Conservation (phyloP, 2,113 vertebrate genomes). For the Tursiops truncatus region DNA sequence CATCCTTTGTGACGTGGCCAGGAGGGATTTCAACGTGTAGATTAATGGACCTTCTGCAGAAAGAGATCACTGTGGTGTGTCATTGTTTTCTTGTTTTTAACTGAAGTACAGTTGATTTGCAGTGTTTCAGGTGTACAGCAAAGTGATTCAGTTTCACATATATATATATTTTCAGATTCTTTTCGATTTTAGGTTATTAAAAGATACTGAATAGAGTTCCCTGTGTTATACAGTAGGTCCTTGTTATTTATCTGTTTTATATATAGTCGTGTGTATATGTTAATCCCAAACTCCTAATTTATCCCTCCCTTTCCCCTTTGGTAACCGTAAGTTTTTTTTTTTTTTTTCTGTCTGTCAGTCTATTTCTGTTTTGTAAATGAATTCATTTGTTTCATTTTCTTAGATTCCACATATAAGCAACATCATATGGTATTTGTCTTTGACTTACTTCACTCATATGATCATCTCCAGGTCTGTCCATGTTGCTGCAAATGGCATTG, state of each 20-base stretch:
- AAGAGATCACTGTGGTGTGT: not conserved
- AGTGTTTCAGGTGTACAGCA: not conserved
- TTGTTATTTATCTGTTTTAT: not conserved
- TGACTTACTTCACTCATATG: not conserved
- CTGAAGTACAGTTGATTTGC: not conserved
- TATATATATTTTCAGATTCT: no score
- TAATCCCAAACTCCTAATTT: no score
- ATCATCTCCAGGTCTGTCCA: not conserved
- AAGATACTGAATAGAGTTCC: not conserved
- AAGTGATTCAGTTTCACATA: not conserved
- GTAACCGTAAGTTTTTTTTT: no score
- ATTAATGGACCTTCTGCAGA: not conserved
- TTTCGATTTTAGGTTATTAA: no score
- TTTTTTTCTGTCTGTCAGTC: no score
- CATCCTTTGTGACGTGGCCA: accelerated
- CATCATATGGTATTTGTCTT: not conserved
- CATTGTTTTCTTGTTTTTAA: not conserved
- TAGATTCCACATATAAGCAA: accelerated
- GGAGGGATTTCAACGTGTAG: accelerated
- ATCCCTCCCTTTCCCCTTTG: no score
- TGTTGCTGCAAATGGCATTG: accelerated
- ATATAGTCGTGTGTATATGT: no score
- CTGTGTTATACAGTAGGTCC: not conserved
- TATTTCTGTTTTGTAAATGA: no score
- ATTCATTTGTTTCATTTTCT: no score